phyloP scores from a whole-genome alignment of 1,140 invertebrate species.

The Cataglyphis hispanica region DNA sequence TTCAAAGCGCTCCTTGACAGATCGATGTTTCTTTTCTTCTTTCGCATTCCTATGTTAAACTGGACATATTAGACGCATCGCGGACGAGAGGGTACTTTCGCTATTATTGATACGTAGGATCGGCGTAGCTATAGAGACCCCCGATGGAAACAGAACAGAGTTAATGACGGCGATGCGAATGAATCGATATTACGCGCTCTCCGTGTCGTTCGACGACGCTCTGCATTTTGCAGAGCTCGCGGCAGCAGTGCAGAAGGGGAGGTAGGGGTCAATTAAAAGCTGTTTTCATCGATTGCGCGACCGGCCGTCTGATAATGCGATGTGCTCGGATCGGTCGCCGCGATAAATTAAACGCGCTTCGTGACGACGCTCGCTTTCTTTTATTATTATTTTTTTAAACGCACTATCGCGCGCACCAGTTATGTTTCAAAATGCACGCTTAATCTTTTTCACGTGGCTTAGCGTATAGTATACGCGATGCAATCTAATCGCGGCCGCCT shows the following conservation, averaged over 20 bases:
- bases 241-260: not conserved
- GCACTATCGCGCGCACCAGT: not conserved
- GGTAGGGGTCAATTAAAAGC: slow-evolving; percentile 49
- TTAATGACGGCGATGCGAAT: slow-evolving; percentile 62
- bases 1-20: not conserved
- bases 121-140: slow-evolving; percentile 59
- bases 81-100: not conserved
- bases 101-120: slow-evolving; percentile 46
- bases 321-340: slow-evolving; percentile 11
- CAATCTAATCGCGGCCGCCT: slow-evolving; percentile 64
- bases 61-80: not conserved
- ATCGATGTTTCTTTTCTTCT: not conserved
- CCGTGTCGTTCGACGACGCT: slow-evolving; percentile 28
- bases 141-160: slow-evolving; percentile 50
- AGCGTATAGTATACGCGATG: slow-evolving; percentile 5
- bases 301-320: slow-evolving; percentile 51
- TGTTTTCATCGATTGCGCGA: slow-evolving; percentile 58
- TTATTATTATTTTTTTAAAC: not conserved
- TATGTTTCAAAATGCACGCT: slow-evolving; percentile 26
- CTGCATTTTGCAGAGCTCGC: slow-evolving; percentile 26
- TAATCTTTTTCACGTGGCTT: slow-evolving; percentile 59
- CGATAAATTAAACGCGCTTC: slow-evolving; percentile 51
- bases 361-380: slow-evolving; percentile 6
- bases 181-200: slow-evolving; percentile 55
- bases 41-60: not conserved